phyloP scores from a whole-genome alignment of 2,797 vertebrate species.

The Gobio occitaniae region DNA sequence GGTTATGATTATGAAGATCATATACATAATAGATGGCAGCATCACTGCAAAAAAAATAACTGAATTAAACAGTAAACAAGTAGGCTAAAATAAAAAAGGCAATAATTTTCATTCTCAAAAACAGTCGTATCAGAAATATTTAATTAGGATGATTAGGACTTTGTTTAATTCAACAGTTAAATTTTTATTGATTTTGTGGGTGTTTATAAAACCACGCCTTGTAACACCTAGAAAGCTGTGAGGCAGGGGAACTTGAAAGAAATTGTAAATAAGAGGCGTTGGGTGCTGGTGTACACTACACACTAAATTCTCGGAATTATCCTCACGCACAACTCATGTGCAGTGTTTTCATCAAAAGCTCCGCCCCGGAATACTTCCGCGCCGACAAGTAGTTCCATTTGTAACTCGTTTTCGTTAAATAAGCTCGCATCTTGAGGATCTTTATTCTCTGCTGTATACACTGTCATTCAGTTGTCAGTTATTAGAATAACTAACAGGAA shows the following conservation, averaged over 20 bases:
- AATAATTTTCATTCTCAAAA: background rate
- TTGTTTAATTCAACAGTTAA: background rate
- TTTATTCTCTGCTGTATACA: background rate
- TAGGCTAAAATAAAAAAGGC: background rate
- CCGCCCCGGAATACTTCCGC: slow-evolving; percentile 51
- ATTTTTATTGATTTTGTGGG: background rate
- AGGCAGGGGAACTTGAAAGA: background rate
- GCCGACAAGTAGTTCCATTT: slow-evolving; percentile 35
- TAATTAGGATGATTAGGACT: background rate
- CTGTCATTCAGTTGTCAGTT: background rate
- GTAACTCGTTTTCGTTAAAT: slow-evolving; percentile 4
- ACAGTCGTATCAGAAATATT: background rate
- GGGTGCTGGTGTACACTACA: background rate
- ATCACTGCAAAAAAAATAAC: background rate
- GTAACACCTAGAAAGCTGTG: background rate
- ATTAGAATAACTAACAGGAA: background rate
- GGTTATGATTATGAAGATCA: background rate
- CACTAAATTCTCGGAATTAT: background rate
- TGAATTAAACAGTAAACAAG: background rate
- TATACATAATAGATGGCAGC: background rate
- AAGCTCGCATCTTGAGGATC: background rate
- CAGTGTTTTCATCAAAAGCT: slow-evolving; percentile 26
- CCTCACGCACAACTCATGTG: background rate
- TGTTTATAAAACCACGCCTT: background rate
- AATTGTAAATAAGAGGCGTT: background rate